phyloP scores from a whole-genome alignment of 2,113 vertebrate genomes.

The Planiliza haematocheilus region DNA sequence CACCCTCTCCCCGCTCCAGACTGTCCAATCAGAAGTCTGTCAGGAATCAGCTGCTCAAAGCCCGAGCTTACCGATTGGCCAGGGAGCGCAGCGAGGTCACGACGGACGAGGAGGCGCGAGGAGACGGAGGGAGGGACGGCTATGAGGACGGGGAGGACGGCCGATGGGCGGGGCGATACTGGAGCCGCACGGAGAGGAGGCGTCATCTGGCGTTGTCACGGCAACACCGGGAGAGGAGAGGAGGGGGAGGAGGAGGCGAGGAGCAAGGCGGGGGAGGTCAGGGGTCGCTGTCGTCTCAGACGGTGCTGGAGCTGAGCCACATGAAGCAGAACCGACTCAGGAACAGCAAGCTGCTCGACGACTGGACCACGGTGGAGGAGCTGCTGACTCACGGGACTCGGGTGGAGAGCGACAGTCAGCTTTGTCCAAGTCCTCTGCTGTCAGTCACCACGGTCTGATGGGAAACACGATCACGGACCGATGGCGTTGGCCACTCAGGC shows the following conservation, averaged over 20 bases:
- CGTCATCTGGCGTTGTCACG: slow-evolving; percentile 65
- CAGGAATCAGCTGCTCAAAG: slow-evolving; percentile 77
- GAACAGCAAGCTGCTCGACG: slow-evolving; percentile 82
- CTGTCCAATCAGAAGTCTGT: slow-evolving; percentile 73
- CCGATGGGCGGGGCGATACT: slow-evolving; percentile 69
- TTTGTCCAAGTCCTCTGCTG: slow-evolving; percentile 74
- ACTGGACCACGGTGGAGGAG: slow-evolving; percentile 82
- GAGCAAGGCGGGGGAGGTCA: slow-evolving; percentile 27
- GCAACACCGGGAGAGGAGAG: slow-evolving; percentile 69
- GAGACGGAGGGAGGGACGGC: slow-evolving; percentile 33
- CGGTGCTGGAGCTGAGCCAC: slow-evolving; percentile 78
- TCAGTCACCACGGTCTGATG: slow-evolving; percentile 79
- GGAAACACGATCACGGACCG: not conserved
- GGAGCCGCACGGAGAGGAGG: slow-evolving; percentile 72
- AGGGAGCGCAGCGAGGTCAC: slow-evolving; percentile 76
- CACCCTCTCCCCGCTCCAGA: slow-evolving; percentile 67
- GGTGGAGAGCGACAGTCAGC: slow-evolving; percentile 62
- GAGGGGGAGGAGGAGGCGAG: too few species aligned
- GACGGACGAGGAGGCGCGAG: slow-evolving; percentile 74
- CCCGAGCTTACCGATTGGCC: slow-evolving; percentile 68
- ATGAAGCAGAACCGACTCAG: slow-evolving; percentile 78
- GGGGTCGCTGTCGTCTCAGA: slow-evolving; percentile 62
- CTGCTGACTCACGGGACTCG: slow-evolving; percentile 76
- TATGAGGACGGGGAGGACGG: slow-evolving; percentile 64
- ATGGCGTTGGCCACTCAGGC: not conserved